These are phyloP conservation scores for Xylocampa areola DNA, from an alignment of 2,888 invertebrate genomes.

Conservation along the genomic window DNA sequence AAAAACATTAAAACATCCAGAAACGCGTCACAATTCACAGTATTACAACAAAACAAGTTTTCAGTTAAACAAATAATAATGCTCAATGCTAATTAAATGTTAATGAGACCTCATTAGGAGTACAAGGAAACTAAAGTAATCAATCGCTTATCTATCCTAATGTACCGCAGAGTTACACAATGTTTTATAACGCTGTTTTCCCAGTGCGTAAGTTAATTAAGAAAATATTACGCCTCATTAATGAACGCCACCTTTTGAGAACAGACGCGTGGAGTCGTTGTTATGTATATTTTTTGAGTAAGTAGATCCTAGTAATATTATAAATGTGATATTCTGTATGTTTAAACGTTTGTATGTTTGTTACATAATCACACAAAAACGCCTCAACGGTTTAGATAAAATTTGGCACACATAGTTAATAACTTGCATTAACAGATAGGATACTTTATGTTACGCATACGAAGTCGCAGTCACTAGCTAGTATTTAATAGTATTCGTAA, in stretches of 20 bases:
- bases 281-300: neutral
- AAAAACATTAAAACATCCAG: conserved; percentile 18
- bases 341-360: no score
- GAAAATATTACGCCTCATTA: conserved; percentile 70
- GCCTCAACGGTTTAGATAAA: no score
- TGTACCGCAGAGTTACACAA: conserved; percentile 58
- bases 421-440: no score
- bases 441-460: no score
- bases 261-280: conserved; percentile 24
- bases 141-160: conserved; percentile 61
- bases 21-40: conserved; percentile 3
- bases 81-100: conserved; percentile 56
- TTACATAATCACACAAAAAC: no score
- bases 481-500: no score
- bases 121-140: conserved; percentile 62
- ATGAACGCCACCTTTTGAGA: conserved; percentile 38
- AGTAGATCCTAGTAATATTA: no score
- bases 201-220: conserved; percentile 66
- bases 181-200: conserved; percentile 54
- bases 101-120: conserved; percentile 61
- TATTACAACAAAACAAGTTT: conserved; percentile 21
- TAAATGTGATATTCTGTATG: no score
- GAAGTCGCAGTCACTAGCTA: no score
- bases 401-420: no score
- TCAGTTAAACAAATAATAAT: conserved; percentile 46